A percentile compares a stretch with the other conserved stretches of the same genome.
phyloP scores from a whole-genome alignment of 2,797 vertebrate species.

The Sphaeramia orbicularis region DNA sequence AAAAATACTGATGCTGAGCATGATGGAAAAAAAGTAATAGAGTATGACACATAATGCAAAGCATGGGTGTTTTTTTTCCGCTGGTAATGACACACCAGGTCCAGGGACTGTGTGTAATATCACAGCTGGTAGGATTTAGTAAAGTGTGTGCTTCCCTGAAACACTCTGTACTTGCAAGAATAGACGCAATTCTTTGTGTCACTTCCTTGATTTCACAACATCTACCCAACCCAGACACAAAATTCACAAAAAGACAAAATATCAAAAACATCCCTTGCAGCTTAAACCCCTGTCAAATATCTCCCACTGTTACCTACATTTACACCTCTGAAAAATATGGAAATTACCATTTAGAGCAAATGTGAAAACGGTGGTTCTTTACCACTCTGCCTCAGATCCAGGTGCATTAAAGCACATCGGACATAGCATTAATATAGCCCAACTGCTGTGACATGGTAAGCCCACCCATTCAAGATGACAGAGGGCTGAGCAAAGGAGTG shows the following conservation, averaged over 20 bases:
- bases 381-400: conserved; percentile 18
- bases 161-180: conserved; percentile 26
- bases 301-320: conserved; percentile 1
- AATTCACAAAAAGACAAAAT: background rate
- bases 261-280: too few relatives aligned
- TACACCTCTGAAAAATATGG: conserved; percentile 25
- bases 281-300: conserved; percentile 2
- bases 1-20: background rate
- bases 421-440: conserved; percentile 30
- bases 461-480: conserved; percentile 25
- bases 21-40: conserved; percentile 59
- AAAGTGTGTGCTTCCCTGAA: conserved; percentile 20
- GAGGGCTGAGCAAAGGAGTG: conserved; percentile 13
- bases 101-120: conserved; percentile 25
- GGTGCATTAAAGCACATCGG: conserved; percentile 47
- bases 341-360: conserved; percentile 53
- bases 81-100: conserved; percentile 37
- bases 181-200: background rate
- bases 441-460: conserved; percentile 50
- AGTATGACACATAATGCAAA: conserved; percentile 47
- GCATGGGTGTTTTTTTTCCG: conserved; percentile 27
- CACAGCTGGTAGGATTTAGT: conserved; percentile 22
- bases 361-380: conserved; percentile 6
- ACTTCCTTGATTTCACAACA: background rate
- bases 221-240: background rate